Base-by-base conservation (phyloP, 2,797 vertebrate genomes). In the Molossus alvarezi region DNA sequence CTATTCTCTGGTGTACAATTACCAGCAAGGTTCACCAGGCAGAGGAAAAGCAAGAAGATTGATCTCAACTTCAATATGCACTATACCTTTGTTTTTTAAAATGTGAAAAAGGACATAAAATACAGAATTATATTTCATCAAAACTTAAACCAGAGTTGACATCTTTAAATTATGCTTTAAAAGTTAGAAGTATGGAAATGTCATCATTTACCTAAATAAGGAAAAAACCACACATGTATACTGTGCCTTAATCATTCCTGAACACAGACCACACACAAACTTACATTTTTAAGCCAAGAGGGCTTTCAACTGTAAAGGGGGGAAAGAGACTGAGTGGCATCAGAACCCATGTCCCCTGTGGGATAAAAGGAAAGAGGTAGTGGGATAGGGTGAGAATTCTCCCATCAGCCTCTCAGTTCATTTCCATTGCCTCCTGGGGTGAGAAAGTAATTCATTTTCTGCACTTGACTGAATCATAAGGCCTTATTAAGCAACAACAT, bases 1-100 rank as follows among this genome's bases (percentile, higher is more conserved):
- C 97, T 98, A 93, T 98, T 97, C 98, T 98, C 95, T 81, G 96
- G 98, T 99, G 97, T 99, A 97, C 95, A 94, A 96, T 99, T 99
- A 98, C 98, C 98, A 95, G 96, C 95, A 64, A 97, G 97, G 97
- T 98, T 98, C 97, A 98, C 97, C 98, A 98, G 98, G 98, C 98
- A 98, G 87, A 98, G 88, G 88, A 97, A 98, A 97, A 98, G 96
- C 98, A n/a, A 89, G 45, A 51, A 83, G 65, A 60, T 53, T 20
- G 18, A 41, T 83, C 29, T 62, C 80, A 82, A 73, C 41, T 29
- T 91, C 48, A 53, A 77, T 76, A 71, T 60, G 45, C 3, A 94
- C 0, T 18, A 96, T 97, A 98, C 98, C 98, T 96, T 98, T 98
- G 97, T 95, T 97, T 91, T 58, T 96, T 92, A 71, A 67, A 81